Conservation (phyloP, 2,888 invertebrate species). For the Allacma fusca region DNA sequence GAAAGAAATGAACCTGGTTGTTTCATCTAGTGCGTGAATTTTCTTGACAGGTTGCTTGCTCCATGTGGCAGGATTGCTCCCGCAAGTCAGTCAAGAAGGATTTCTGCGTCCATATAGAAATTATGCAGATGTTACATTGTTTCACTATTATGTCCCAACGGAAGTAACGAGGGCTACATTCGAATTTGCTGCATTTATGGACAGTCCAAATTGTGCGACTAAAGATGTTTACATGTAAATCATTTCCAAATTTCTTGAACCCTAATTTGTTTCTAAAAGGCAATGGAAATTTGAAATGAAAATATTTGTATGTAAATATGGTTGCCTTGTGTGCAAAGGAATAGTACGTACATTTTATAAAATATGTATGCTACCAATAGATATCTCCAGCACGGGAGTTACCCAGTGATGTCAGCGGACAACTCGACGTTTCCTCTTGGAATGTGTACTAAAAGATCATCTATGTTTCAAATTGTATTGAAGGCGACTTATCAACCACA, state of each 20-base stretch:
- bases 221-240: slow-evolving; percentile 66
- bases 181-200: slow-evolving; percentile 68
- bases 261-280: no score
- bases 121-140: slow-evolving; percentile 66
- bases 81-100: slow-evolving; percentile 67
- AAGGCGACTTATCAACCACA: slow-evolving; percentile 64
- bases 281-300: no score
- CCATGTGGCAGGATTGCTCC: slow-evolving; percentile 61
- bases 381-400: slow-evolving; percentile 81
- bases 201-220: slow-evolving; percentile 65
- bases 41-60: slow-evolving; percentile 4
- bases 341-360: no score
- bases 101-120: slow-evolving; percentile 65
- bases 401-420: slow-evolving; percentile 83
- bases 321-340: no score
- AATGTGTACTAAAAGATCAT: slow-evolving; percentile 65
- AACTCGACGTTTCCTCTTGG: slow-evolving; percentile 78
- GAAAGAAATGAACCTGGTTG: no score
- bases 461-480: slow-evolving; percentile 63
- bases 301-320: no score
- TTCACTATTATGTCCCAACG: slow-evolving; percentile 67
- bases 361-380: slow-evolving; percentile 63
- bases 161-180: slow-evolving; percentile 67
- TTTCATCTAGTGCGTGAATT: no score
- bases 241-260: no score